Base-by-base conservation (phyloP, 2,888 invertebrate species). In the Phortica magna region DNA sequence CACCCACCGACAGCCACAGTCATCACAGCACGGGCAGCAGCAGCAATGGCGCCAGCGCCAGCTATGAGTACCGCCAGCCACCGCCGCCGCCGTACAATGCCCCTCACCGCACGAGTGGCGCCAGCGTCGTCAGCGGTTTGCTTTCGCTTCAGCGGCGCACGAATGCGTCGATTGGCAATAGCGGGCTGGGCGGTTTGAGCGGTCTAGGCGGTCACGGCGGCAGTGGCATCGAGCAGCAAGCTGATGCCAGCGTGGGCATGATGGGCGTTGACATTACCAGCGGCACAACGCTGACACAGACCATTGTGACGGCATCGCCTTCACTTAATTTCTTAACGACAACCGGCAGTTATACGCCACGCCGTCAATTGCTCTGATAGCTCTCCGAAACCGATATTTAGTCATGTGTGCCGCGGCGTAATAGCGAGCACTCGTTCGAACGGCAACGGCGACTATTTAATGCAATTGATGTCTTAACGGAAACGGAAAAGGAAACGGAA, bases 361-460 rank as follows among this genome's bases (percentile, higher is more conserved):
- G 85, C 70, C 84, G 86, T 71, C 86, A 85, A 76, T 79, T 87
- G 81, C 85, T 86, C 79, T 87, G 86, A 87, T 86, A 84, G 81
- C 74, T 72, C 53, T 59, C 72, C 55, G 72, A 74, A 17, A 68
- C 68, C 12, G 22, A 68, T 19, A 31, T 74, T 22, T 71, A 55
- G 70, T 31, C 31, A 14, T 42, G 12, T 12, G 41, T 42, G 14
- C 6, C 5, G 70, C 64, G 64, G 19, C 64, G 1, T 9, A 64
- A 64, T 10, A 31, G 31, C 22, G 22, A 19, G 9, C 9, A 9
- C 14, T 17, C 5, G 19, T 59, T 22, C 0, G 70, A 71, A 5
- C 10, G 53, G 55, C 31, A 22, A 19, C 67, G 41, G 67, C 39
- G 42, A 9, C 17, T 67, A 17, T 42, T 67, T 39, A 12, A 12